Evolutionary conservation across 2,888 invertebrate species (phyloP).

Genomic region (Apoda limacodes): DNA sequence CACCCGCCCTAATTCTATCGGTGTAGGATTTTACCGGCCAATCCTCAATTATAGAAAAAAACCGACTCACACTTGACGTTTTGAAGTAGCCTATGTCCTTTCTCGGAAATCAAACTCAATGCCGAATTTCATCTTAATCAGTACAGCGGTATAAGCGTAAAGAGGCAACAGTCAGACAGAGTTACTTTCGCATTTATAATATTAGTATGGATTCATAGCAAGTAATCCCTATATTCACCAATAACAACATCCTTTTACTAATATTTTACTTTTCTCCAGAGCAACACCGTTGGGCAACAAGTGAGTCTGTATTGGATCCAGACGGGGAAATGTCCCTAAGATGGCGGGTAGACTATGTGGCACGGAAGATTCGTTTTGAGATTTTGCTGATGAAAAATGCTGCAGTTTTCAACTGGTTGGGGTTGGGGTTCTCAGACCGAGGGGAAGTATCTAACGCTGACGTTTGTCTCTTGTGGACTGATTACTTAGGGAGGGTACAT

Average conservation of each 20-base stretch:
- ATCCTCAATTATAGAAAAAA: too few species aligned
- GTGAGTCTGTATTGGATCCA: slow-evolving; percentile 53
- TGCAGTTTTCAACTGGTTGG: slow-evolving; percentile 77
- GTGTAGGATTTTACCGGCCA: too few species aligned
- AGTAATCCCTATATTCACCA: slow-evolving; percentile 2
- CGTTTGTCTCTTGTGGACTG: slow-evolving; percentile 84
- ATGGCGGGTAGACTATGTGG: slow-evolving; percentile 49
- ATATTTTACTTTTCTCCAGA: slow-evolving; percentile 11
- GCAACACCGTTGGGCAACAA: slow-evolving; percentile 39
- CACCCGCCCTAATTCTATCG: too few species aligned
- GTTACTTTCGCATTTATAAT: too few species aligned
- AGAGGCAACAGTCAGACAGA: too few species aligned
- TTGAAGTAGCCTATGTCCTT: too few species aligned
- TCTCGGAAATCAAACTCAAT: too few species aligned
- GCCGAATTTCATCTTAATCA: too few species aligned
- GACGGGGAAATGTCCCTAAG: slow-evolving; percentile 45
- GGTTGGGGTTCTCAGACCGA: slow-evolving; percentile 87
- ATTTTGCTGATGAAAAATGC: slow-evolving; percentile 57
- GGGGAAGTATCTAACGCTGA: slow-evolving; percentile 81
- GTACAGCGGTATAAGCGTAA: too few species aligned
- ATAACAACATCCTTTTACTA: slow-evolving; percentile 4
- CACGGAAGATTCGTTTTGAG: slow-evolving; percentile 53
- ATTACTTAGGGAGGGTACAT: slow-evolving; percentile 72
- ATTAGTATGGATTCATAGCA: too few species aligned
- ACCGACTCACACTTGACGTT: too few species aligned